Evolutionary conservation across 2,888 invertebrate species (phyloP), one percentile per base, ranked within the genome.

Genomic region (Dusona sp.): DNA sequence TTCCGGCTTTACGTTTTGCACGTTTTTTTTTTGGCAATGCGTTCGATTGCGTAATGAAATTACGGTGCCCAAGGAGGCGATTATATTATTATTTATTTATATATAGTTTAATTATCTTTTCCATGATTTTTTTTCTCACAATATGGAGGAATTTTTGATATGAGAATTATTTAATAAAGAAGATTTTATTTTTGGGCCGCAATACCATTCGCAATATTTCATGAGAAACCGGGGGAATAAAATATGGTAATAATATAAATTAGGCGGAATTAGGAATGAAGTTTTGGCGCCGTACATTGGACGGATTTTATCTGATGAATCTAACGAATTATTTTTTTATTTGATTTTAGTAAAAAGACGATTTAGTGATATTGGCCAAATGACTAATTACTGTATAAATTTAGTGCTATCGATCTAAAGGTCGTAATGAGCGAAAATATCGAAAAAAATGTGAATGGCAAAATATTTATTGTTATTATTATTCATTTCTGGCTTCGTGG

Each of bases 181-280:
- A 45, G 38, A 74, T 33, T 74, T 67, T 57, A 74, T 67, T 74
- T 33, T n/a, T 74, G 51, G 57, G 36, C 9, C 19, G 45, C 64
- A n/a, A 78, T 45, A 45, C 25, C 22, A 19, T 64, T 36, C 25
- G 61, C 22, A 67, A 74, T 67, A 74, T 73, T 54, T 36, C 64
- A 51, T n/a, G 38, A 48, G 25, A 8, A 42, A 22, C 22, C n/a
- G n/a, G 38, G 29, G 45, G 33, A 64, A 77, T 65, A 77, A 78
- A 78, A 78, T 29, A 67, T 78, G 51, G 48, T 65, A 51, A 78
- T 78, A 22, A 65, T 67, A 78, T 78, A 78, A 78, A 78, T 78
- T 78, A 67, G 65, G 22, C 33, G 36, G 48, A 51, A 78, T 51
- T 36, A 25, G 33, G 16, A 36, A 67, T 74, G 54, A 38, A 74